Evolutionary conservation across 2,888 invertebrate genomes (phyloP), one percentile per base, ranked within the genome.

Genomic region (Phragmatobia fuliginosa): DNA sequence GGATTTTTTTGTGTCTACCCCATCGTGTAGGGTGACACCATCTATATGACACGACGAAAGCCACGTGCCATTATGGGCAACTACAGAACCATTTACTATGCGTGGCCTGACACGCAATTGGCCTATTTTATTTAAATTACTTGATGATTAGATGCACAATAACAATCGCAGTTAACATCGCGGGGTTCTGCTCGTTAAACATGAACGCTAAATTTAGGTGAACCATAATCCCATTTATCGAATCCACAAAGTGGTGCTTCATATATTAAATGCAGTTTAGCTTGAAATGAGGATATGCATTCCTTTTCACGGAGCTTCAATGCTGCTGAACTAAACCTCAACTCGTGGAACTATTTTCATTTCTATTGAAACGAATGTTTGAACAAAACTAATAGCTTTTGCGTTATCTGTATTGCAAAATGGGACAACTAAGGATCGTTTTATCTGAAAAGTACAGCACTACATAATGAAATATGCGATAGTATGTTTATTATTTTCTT

Each of bases 321-420:
- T 1, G 21, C 18, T 58, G 16, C 25, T 28, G 16, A 45, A 58
- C 58, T 63, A 33, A 33, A 8, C 41, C 62, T 25, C 56, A 32
- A 68, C 10, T 59, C n/a, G 33, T 33, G 8, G 18, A 64, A 68
- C 64, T 64, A 68, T 62, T 62, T 68, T 68, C 32, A 62, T 68
- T 68, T 67, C 38, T 25, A 58, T 45, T 62, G 68, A 58, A 58
- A 62, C n/a, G 31, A 31, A 68, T 38, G 32, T 62, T 62, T 68
- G 62, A 16, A 28, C 4, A 36, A 59, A 49, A 60, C 67, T 61
- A 67, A 62, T 52, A 52, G 52, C 16, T 56, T 56, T 14, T 56
- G 28, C 28, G 4, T 25, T 52, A 52, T 25, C 56, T 56, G 56
- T 28, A 28, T 56, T 28, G 28, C 28, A 2, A 16, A 28, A 52